Conservation (phyloP, 2,888 invertebrate genomes). For the Agriopis aurantiaria region DNA sequence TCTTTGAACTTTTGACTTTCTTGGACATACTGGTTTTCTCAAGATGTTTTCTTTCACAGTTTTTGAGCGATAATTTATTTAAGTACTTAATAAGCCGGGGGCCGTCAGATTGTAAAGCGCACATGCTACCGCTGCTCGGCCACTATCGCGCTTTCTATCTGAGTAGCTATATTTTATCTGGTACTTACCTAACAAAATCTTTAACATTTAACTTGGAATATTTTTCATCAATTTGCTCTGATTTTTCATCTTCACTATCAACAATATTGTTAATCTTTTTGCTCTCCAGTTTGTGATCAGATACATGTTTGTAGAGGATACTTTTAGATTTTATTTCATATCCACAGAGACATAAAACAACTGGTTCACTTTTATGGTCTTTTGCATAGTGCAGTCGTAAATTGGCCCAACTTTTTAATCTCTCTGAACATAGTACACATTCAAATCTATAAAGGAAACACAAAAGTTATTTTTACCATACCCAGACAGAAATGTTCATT, state of each 20-base stretch:
- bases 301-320: constrained; percentile 77
- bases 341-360: constrained; percentile 74
- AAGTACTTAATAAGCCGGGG: no score
- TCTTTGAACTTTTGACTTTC: no score
- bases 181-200: constrained; percentile 75
- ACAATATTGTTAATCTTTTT: constrained; percentile 58
- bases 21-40: no score
- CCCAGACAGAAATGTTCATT: no score
- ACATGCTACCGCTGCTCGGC: no score
- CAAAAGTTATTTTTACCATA: background rate
- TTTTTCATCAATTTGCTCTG: constrained; percentile 59
- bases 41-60: no score
- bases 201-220: constrained; percentile 70
- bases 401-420: constrained; percentile 68
- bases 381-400: constrained; percentile 66
- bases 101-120: no score
- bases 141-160: no score
- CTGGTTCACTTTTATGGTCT: constrained; percentile 68
- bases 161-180: background rate
- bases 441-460: constrained; percentile 62
- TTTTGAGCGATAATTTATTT: no score
- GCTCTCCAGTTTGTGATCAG: constrained; percentile 72
- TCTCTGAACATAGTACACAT: constrained; percentile 69
- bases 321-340: constrained; percentile 73
- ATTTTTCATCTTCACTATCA: constrained; percentile 52